Percentiles rank a stretch among this genome's conserved stretches.
phyloP scores from a whole-genome alignment of 2,797 vertebrate species.

The Pangasius macronema region DNA sequence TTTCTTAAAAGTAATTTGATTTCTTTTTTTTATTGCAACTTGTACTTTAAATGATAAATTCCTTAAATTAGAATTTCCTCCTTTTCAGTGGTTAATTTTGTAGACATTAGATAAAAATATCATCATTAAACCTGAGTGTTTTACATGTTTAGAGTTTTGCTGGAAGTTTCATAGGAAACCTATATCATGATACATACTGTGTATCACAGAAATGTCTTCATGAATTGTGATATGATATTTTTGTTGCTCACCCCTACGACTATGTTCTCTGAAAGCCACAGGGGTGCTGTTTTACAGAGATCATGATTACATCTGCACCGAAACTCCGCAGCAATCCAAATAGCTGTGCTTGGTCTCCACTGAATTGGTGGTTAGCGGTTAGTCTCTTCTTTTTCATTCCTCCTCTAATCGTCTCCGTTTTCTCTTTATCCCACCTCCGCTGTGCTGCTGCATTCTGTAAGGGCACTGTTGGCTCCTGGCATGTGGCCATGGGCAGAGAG shows the following conservation, averaged over 20 bases:
- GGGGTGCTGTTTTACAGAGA: conserved; percentile 2
- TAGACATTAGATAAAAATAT: neutral
- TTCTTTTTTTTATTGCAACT: neutral
- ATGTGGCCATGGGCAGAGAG: conserved; percentile 71
- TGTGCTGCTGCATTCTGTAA: conserved; percentile 38
- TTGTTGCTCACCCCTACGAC: neutral
- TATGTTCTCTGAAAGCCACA: neutral
- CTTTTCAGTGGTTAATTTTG: neutral
- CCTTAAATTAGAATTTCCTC: neutral
- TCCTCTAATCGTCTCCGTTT: conserved; percentile 22
- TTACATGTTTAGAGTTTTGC: neutral
- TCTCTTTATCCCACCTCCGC: neutral
- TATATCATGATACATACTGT: neutral
- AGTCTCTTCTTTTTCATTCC: conserved; percentile 1
- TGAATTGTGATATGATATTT: neutral
- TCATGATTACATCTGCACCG: neutral
- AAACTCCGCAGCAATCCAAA: neutral
- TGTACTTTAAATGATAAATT: too few relatives aligned
- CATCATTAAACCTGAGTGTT: neutral
- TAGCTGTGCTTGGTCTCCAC: neutral
- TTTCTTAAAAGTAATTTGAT: neutral
- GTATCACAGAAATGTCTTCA: neutral
- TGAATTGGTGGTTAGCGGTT: neutral
- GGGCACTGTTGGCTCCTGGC: conserved; percentile 72
- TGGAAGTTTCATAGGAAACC: neutral